Evolutionary conservation across 2,888 invertebrate genomes (phyloP).

Genomic region (Drosophila nigricruria): DNA sequence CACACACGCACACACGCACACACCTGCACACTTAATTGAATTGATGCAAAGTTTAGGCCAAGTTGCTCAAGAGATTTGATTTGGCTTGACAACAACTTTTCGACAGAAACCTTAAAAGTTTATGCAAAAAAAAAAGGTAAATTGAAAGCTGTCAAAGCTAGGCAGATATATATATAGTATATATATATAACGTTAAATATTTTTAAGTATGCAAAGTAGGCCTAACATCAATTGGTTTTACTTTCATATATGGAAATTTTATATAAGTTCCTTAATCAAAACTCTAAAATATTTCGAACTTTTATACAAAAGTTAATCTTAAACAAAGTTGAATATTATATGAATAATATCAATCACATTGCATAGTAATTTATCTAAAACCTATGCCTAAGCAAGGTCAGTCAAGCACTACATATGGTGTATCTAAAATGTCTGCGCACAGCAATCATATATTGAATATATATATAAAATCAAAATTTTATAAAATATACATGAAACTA

Average conservation of each 20-base stretch:
- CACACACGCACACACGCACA: neutral
- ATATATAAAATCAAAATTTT: too few relatives aligned
- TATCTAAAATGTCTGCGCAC: too few relatives aligned
- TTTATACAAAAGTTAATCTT: too few relatives aligned
- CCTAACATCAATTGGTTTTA: neutral
- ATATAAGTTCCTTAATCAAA: neutral
- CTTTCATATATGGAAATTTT: neutral
- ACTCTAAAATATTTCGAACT: neutral
- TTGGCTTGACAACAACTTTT: constrained; percentile 20
- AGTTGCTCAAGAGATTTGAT: constrained; percentile 12
- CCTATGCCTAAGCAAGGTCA: too few relatives aligned
- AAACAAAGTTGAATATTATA: too few relatives aligned
- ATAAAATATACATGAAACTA: too few relatives aligned
- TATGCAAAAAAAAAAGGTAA: constrained; percentile 4
- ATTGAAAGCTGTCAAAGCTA: neutral
- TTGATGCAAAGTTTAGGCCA: constrained; percentile 28
- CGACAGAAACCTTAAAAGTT: constrained; percentile 20
- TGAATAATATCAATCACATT: too few relatives aligned
- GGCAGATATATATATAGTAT: neutral
- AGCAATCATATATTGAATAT: too few relatives aligned
- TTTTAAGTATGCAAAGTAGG: neutral
- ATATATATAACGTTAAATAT: neutral
- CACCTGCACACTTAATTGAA: constrained; percentile 2
- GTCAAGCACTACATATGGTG: too few relatives aligned
- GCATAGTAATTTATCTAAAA: too few relatives aligned